Base-by-base conservation (phyloP, 2,113 vertebrate species). In the Pao palembangensis region DNA sequence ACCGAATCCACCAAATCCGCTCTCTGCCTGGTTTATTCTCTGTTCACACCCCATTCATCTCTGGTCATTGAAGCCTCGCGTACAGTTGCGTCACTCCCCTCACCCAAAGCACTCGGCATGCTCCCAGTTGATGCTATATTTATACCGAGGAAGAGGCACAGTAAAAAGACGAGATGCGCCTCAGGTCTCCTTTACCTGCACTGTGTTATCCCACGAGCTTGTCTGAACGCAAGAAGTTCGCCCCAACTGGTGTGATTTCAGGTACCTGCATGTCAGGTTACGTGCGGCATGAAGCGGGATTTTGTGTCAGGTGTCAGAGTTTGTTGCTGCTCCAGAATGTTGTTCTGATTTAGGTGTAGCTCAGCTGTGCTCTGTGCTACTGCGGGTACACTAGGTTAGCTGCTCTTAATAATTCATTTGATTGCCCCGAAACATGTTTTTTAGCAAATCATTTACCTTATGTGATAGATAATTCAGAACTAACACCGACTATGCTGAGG, bases 41-140 rank as follows among this genome's bases (percentile, higher is more conserved):
- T 82, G 74, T 80, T 84, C 71, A 75, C 79, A 65, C 64, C 55
- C 68, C 69, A 79, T 85, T 87, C 83, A 89, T 85, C 74, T 78
- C 48, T 75, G 64, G 84, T 86, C 78, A 70, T 73, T 67, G 75
- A 84, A 76, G 66, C 57, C 70, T 81, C 71, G 79, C 68, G 70
- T 87, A 67, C 69, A 76, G 67, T 49, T 67, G 75, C 80, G 76
- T 83, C 70, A 75, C 80, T 83, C 80, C 69, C 67, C 69, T 73
- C 64, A 70, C 69, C 79, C 81, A 81, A 78, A 79, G 74, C 80
- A 66, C 59, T 71, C 83, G 79, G 67, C 75, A 73, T 71, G 47
- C 51, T 75, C 69, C 56, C 62, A 67, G 81, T 84, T 88, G 84
- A 91, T 89, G 82, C 75, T 83, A 85, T 84, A 88, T 90, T 90